Evolutionary conservation across 2,888 invertebrate species (phyloP).

Genomic region (Pilophorus perplexus): DNA sequence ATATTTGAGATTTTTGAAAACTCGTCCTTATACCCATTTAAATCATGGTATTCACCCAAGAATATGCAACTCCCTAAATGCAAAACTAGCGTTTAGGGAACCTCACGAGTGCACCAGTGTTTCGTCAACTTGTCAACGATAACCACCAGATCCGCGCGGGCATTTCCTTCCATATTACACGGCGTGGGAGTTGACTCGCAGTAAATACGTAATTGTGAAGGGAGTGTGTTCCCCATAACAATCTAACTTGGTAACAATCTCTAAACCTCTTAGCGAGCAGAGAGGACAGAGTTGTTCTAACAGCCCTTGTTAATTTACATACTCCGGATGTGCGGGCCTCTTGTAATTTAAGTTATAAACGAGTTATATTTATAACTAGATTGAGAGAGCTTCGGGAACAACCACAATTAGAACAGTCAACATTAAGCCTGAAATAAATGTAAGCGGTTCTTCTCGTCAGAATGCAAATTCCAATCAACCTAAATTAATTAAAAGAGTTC

Average conservation of each 20-base stretch:
- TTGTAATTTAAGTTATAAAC: conserved; percentile 37
- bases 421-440: conserved; percentile 33
- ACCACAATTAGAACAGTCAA: conserved; percentile 40
- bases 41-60: too few species aligned
- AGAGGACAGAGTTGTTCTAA: conserved; percentile 38
- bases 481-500: conserved; percentile 26
- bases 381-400: conserved; percentile 27
- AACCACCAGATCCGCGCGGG: neutral
- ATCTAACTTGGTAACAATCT: conserved; percentile 41
- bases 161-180: conserved; percentile 11
- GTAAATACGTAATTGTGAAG: conserved; percentile 40
- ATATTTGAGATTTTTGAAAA: too few species aligned
- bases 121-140: neutral
- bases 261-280: conserved; percentile 37
- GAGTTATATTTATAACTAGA: conserved; percentile 39
- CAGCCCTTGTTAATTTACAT: conserved; percentile 40
- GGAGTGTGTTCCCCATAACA: conserved; percentile 40
- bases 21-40: too few species aligned
- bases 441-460: conserved; percentile 18
- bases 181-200: conserved; percentile 14
- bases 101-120: too few species aligned
- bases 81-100: too few species aligned
- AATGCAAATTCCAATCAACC: conserved; percentile 38
- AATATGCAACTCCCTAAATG: too few species aligned
- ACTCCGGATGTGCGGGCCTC: conserved; percentile 19